phyloP scores from a whole-genome alignment of 2,888 invertebrate species.

The Harmothoe impar region DNA sequence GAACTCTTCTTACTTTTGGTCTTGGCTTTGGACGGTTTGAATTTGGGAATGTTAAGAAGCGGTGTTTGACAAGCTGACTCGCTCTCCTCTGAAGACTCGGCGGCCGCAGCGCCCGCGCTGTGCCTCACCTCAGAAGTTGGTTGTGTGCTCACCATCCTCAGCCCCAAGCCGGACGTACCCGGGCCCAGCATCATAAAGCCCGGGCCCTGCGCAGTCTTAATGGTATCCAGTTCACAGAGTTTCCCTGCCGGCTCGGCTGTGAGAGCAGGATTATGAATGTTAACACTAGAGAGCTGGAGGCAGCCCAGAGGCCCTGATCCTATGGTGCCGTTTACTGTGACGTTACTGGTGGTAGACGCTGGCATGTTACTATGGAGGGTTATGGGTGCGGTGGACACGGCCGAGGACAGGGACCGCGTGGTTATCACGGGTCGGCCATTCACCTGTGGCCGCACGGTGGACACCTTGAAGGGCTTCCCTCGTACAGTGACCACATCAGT shows the following conservation, averaged over 20 bases:
- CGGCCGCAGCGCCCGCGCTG: conserved; percentile 9
- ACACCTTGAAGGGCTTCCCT: conserved; percentile 60
- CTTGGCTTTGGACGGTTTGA: conserved; percentile 53
- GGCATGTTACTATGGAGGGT: not conserved
- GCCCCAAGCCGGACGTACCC: not conserved
- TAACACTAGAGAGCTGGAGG: not conserved
- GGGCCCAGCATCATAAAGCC: not conserved
- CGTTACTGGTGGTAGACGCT: not conserved
- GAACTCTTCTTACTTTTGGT: conserved; percentile 51
- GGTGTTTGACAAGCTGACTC: conserved; percentile 42
- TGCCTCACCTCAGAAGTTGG: not conserved
- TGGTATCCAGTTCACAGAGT: not conserved
- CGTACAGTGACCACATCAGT: conserved; percentile 45
- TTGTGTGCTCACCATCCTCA: not conserved
- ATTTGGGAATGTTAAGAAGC: conserved; percentile 60
- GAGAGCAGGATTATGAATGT: not conserved
- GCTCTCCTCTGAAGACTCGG: conserved; percentile 39
- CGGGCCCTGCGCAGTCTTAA: not conserved
- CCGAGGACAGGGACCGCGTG: not conserved
- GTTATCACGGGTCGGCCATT: conserved; percentile 58
- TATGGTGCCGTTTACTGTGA: conserved; percentile 24
- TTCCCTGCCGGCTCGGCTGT: not conserved
- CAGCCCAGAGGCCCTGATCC: conserved; percentile 40
- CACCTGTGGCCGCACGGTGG: conserved; percentile 61
- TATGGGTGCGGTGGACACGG: not conserved